These are phyloP conservation scores for Gymnodraco acuticeps DNA, from an alignment of 2,797 vertebrate genomes.

Conservation along the genomic window DNA sequence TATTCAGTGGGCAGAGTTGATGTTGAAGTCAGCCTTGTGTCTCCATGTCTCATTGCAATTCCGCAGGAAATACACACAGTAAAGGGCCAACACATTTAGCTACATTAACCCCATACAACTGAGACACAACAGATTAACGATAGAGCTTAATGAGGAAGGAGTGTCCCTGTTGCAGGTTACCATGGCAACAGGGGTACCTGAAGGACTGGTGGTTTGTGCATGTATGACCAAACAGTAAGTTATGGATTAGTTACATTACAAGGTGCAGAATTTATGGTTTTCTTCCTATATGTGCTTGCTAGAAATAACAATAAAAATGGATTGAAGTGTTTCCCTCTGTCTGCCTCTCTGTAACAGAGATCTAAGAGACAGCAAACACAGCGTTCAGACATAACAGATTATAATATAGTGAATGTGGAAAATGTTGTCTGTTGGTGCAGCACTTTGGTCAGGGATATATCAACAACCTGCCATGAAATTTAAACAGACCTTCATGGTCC, in stretches of 20 bases:
- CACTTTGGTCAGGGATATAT: neutral
- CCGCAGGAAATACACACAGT: slow-evolving; percentile 5
- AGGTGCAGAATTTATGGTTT: neutral
- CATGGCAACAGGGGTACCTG: slow-evolving; percentile 41
- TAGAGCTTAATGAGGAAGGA: neutral
- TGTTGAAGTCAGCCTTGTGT: slow-evolving; percentile 47
- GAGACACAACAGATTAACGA: slow-evolving; percentile 11
- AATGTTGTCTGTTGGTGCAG: neutral
- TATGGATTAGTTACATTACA: slow-evolving; percentile 5
- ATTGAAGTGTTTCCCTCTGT: neutral
- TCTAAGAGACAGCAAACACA: neutral
- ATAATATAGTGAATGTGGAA: too few relatives aligned
- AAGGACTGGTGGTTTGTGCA: neutral
- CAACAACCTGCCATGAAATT: neutral
- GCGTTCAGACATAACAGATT: too few relatives aligned
- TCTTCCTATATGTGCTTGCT: neutral
- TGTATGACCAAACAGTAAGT: neutral
- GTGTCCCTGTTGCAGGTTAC: slow-evolving; percentile 26
- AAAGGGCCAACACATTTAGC: slow-evolving; percentile 26
- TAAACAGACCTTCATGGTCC: too few relatives aligned
- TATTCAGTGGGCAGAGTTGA: slow-evolving; percentile 35
- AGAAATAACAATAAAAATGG: slow-evolving; percentile 2
- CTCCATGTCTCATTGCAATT: slow-evolving; percentile 24
- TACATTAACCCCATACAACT: slow-evolving; percentile 37
- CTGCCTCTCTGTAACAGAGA: neutral